phyloP scores from a whole-genome alignment of 2,888 invertebrate species.

The Eristalinus aeneus region DNA sequence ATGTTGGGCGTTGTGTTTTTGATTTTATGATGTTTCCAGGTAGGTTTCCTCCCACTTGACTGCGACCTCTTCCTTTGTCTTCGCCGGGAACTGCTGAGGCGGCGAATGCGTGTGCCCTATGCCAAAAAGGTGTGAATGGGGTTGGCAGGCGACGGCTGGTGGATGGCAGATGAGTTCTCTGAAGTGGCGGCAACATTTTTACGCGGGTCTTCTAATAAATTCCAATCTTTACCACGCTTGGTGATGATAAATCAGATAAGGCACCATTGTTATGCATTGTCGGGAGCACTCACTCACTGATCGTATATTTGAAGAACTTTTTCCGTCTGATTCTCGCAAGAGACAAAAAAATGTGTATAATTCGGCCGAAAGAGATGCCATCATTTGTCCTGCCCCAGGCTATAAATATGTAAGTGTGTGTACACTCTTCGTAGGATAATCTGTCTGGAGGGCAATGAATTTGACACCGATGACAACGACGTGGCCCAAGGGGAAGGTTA shows the following conservation, averaged over 20 bases:
- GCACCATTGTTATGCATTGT: slow-evolving; percentile 63
- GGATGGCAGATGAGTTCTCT: background rate
- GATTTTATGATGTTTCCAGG: slow-evolving; percentile 67
- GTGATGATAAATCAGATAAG: slow-evolving; percentile 65
- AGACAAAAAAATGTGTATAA: background rate
- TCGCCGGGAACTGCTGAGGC: background rate
- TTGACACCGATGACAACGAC: slow-evolving; percentile 40
- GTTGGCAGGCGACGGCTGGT: background rate
- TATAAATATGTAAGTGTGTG: slow-evolving; percentile 53
- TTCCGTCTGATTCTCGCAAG: background rate
- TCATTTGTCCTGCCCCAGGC: slow-evolving; percentile 40
- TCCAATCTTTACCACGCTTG: slow-evolving; percentile 52
- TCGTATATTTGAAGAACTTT: slow-evolving; percentile 35
- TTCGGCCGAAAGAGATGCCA: slow-evolving; percentile 8
- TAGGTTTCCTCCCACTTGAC: slow-evolving; percentile 40
- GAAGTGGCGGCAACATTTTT: slow-evolving; percentile 7
- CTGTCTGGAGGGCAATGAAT: slow-evolving; percentile 62
- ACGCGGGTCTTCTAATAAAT: slow-evolving; percentile 52
- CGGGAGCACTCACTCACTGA: slow-evolving; percentile 61
- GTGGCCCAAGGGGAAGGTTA: slow-evolving; percentile 41
- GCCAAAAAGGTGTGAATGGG: background rate
- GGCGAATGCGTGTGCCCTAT: background rate
- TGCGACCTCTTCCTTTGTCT: slow-evolving; percentile 5
- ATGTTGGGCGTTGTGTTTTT: slow-evolving; percentile 57
- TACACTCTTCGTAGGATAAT: slow-evolving; percentile 45